Percentiles rank a stretch among this genome's conserved stretches.
phyloP scores from a whole-genome alignment of 2,797 vertebrate genomes.

The Amblyopsis hoosieri region DNA sequence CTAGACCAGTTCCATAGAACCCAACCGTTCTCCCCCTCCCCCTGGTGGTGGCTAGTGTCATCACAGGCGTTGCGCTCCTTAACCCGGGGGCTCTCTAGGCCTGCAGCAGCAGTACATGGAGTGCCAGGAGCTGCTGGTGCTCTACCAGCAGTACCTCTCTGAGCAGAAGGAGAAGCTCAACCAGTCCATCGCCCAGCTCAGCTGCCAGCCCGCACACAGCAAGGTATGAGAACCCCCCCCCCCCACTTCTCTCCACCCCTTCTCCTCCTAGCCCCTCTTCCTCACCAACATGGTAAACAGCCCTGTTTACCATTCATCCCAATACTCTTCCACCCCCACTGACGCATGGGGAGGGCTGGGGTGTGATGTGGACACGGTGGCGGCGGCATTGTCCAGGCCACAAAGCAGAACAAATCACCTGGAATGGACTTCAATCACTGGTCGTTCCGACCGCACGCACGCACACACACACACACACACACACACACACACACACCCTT shows the following conservation, averaged over 20 bases:
- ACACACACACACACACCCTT: constrained; percentile 3
- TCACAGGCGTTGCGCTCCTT: constrained; percentile 38
- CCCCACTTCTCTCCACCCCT: not conserved
- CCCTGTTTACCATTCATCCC: constrained; percentile 26
- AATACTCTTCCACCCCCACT: constrained; percentile 3
- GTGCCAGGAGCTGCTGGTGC: constrained; percentile 92
- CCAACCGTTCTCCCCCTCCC: too few relatives aligned
- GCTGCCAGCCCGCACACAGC: constrained; percentile 64
- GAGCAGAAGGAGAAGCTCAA: constrained; percentile 92
- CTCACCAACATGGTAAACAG: constrained; percentile 12
- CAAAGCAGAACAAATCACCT: constrained; percentile 41
- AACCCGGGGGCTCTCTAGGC: constrained; percentile 82
- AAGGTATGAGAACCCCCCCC: constrained; percentile 42
- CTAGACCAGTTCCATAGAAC: not conserved
- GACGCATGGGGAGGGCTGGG: constrained; percentile 9
- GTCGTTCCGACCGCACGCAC: not conserved
- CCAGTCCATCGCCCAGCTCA: constrained; percentile 83
- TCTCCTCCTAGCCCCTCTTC: not conserved
- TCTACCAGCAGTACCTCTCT: constrained; percentile 95
- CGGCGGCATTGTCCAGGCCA: constrained; percentile 28
- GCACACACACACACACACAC: not conserved
- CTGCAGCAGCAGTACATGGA: constrained; percentile 94
- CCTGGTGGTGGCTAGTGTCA: constrained; percentile 3
- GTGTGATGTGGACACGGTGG: not conserved
- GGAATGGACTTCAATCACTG: constrained; percentile 24